A percentile compares a stretch with the other conserved stretches of the same genome.
phyloP scores from a whole-genome alignment of 2,113 vertebrate genomes.

The Irena cyanogastra region DNA sequence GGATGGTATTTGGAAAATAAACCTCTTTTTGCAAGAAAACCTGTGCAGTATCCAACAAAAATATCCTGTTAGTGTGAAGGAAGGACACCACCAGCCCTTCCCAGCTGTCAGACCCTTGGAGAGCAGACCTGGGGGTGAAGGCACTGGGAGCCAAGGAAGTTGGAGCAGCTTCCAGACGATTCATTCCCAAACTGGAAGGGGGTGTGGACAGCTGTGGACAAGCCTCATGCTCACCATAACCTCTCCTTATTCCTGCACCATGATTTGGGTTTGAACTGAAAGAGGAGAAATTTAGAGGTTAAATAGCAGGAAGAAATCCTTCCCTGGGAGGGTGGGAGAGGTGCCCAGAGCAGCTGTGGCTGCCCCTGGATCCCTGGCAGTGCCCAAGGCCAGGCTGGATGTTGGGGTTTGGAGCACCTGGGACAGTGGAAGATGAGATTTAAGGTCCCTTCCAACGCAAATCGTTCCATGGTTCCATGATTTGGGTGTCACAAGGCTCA shows the following conservation, averaged over 20 bases:
- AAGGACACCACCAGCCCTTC: background rate
- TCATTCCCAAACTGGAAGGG: background rate
- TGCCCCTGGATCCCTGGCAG: background rate
- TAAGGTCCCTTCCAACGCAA: background rate
- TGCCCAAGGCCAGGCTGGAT: background rate
- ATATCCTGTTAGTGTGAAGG: background rate
- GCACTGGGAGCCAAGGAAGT: rapidly evolving
- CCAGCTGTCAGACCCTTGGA: background rate
- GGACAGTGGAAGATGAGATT: background rate
- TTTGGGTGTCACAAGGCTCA: background rate
- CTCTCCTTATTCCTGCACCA: background rate
- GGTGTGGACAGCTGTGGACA: background rate
- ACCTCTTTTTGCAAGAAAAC: background rate
- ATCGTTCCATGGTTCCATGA: background rate
- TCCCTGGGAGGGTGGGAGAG: background rate
- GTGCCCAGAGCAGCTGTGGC: background rate
- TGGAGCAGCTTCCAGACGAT: background rate
- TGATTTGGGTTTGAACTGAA: background rate
- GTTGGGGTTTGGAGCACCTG: background rate
- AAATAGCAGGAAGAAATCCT: background rate
- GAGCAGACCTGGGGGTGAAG: background rate
- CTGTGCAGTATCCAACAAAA: background rate
- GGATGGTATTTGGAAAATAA: background rate
- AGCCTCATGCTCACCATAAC: rapidly evolving
- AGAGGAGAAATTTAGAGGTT: background rate